These are phyloP conservation scores for Neolamprologus brichardi DNA, from an alignment of 2,113 vertebrate species.

Conservation along the genomic window DNA sequence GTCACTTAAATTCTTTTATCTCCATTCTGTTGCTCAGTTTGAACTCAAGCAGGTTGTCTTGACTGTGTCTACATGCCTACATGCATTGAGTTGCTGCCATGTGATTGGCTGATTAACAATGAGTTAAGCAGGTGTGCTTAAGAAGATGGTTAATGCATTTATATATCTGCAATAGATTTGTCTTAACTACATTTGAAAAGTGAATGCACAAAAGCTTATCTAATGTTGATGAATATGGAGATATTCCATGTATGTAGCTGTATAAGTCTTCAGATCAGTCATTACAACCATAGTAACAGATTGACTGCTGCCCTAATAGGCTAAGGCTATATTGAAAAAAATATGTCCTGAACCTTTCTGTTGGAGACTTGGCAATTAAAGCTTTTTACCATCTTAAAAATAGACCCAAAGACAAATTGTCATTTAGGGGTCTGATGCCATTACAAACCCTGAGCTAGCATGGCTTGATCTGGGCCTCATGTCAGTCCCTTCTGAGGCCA, in stretches of 20 bases:
- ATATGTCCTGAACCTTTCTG: fast-evolving
- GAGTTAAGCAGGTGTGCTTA: neutral
- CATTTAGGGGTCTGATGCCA: constrained; percentile 5
- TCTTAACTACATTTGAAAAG: neutral
- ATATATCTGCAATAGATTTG: neutral
- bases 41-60: neutral
- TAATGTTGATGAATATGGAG: neutral
- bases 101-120: neutral
- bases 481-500: constrained; percentile 30
- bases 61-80: neutral
- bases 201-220: neutral
- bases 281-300: neutral
- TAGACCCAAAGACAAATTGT: neutral
- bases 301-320: neutral
- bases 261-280: neutral
- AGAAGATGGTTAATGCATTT: neutral
- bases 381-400: neutral
- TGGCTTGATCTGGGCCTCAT: constrained; percentile 34
- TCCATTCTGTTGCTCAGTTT: neutral
- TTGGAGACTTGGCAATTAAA: neutral
- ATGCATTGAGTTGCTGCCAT: neutral
- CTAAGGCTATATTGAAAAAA: neutral
- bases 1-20: neutral
- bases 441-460: constrained; percentile 28
- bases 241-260: neutral